Conservation (phyloP, 2,113 vertebrate genomes). For the Patagioenas fasciata region DNA sequence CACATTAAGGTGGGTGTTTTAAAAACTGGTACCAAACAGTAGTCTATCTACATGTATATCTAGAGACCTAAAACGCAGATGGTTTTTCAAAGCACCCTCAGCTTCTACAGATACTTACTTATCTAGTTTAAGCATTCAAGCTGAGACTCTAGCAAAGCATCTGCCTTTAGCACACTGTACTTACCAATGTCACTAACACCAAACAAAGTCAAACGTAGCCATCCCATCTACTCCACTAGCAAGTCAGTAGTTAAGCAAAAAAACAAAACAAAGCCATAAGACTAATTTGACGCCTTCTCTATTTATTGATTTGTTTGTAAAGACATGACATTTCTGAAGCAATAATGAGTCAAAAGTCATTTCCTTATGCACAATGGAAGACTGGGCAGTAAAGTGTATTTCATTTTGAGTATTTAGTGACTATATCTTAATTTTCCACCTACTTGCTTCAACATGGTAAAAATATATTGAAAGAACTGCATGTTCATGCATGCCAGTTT, state of each 20-base stretch:
- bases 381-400: background rate
- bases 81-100: background rate
- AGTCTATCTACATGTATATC: background rate
- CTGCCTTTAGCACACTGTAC: background rate
- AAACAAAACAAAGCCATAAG: background rate
- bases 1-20: background rate
- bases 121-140: background rate
- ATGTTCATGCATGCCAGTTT: background rate
- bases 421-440: conserved; percentile 8
- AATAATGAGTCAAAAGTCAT: background rate
- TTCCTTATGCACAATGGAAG: background rate
- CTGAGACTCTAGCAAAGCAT: background rate
- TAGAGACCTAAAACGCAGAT: background rate
- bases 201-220: background rate
- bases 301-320: background rate
- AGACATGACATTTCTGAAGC: conserved; percentile 7
- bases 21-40: background rate
- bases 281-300: background rate
- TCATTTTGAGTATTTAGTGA: background rate
- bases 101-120: background rate
- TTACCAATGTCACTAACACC: background rate
- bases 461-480: background rate
- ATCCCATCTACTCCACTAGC: background rate
- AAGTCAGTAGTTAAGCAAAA: background rate
- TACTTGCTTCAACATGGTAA: conserved; percentile 12